Conservation (phyloP, 1,140 invertebrate species). For the Helicoverpa zea region DNA sequence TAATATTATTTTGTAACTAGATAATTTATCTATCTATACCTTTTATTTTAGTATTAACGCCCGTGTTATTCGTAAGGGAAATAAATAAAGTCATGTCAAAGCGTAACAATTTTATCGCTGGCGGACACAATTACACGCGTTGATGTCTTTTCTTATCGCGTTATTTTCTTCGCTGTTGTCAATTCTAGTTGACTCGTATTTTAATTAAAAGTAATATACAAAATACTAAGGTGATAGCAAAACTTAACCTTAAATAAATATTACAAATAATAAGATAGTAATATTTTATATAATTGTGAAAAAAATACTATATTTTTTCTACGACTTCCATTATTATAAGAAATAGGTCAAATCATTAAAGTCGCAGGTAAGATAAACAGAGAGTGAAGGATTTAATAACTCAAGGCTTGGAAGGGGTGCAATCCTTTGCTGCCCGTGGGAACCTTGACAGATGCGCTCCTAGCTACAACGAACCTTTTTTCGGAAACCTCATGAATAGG, state of each 20-base stretch:
- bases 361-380: conserved; percentile 35
- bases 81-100: not conserved
- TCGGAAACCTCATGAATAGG: conserved; percentile 61
- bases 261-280: too few species aligned
- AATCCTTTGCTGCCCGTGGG: conserved; percentile 82
- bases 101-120: not conserved
- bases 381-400: not conserved
- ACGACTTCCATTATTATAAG: not conserved
- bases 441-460: conserved; percentile 79
- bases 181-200: not conserved
- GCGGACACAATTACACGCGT: conserved; percentile 7
- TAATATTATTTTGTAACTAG: too few species aligned
- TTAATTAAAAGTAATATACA: not conserved
- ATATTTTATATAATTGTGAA: not conserved
- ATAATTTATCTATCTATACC: too few species aligned
- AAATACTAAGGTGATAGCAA: too few species aligned
- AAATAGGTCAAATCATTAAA: conserved; percentile 19
- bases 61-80: too few species aligned
- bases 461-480: conserved; percentile 71
- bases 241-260: too few species aligned
- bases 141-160: conserved; percentile 38
- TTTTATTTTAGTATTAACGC: too few species aligned
- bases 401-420: conserved; percentile 47
- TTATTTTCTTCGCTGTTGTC: not conserved
- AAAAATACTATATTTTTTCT: not conserved